Evolutionary conservation across 1,140 invertebrate species (phyloP).

Genomic region (Drosophila pectinifera): DNA sequence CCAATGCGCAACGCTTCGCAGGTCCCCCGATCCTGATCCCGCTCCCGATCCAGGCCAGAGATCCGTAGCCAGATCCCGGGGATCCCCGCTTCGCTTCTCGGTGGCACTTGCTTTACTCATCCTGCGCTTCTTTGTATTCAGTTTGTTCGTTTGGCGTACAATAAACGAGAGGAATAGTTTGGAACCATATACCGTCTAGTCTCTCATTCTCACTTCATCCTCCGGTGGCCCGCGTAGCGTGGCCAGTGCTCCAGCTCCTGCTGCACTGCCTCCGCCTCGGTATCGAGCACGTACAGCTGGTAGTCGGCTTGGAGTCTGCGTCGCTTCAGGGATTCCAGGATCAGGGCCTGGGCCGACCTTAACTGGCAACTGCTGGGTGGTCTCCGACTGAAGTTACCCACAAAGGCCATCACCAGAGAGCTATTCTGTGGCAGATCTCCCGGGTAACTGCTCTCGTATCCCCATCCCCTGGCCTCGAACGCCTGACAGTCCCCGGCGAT

Average conservation of each 20-base stretch:
- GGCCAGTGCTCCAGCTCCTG: constrained; percentile 47
- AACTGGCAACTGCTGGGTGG: constrained; percentile 58
- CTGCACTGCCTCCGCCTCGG: constrained; percentile 48
- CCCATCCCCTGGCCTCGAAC: constrained; percentile 77
- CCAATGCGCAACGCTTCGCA: constrained; percentile 60
- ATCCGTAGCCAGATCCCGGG: constrained; percentile 26
- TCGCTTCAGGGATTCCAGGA: constrained; percentile 65
- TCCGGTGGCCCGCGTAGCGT: constrained; percentile 33
- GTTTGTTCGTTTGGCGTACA: constrained; percentile 63
- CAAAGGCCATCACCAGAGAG: constrained; percentile 69
- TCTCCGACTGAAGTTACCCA: constrained; percentile 58
- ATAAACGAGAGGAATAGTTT: constrained; percentile 67
- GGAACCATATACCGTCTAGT: neutral
- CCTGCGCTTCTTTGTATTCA: constrained; percentile 74
- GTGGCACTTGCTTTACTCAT: constrained; percentile 76
- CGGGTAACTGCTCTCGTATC: constrained; percentile 48
- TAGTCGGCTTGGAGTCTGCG: constrained; percentile 51
- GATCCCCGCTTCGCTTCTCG: constrained; percentile 65
- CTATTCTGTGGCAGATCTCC: constrained; percentile 36
- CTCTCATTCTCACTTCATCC: constrained; percentile 30
- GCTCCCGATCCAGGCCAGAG: constrained; percentile 10
- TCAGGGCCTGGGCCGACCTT: constrained; percentile 49
- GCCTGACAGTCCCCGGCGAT: constrained; percentile 70
- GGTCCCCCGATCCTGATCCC: constrained; percentile 38
- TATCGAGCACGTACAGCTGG: constrained; percentile 9